Conservation (phyloP, 2,797 vertebrate species). For the Sebastes minor region DNA sequence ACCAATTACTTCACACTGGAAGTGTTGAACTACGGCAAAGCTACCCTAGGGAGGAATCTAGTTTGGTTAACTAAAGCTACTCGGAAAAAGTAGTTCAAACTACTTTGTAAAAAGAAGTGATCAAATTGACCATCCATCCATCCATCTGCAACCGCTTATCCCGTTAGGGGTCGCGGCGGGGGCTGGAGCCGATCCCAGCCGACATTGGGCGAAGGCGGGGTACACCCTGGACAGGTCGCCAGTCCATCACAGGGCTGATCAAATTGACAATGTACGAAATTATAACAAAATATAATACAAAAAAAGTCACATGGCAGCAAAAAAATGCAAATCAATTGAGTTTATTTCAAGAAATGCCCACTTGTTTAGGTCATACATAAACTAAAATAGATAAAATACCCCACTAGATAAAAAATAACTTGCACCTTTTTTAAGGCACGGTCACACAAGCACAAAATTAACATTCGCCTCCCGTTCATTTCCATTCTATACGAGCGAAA, state of each 20-base stretch:
- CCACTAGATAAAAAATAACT: too few species aligned
- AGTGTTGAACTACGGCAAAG: constrained; percentile 5
- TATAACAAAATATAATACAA: not conserved
- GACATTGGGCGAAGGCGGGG: too few species aligned
- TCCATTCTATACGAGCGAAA: too few species aligned
- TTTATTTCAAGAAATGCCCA: not conserved
- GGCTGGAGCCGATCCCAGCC: too few species aligned
- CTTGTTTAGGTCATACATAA: not conserved
- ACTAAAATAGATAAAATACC: not conserved
- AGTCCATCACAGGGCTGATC: too few species aligned
- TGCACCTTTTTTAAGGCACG: too few species aligned
- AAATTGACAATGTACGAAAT: not conserved
- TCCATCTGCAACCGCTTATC: too few species aligned
- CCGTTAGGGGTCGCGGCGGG: too few species aligned
- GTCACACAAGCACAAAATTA: too few species aligned
- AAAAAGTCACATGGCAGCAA: not conserved
- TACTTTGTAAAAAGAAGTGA: not conserved
- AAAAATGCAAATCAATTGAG: not conserved
- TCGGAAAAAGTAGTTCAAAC: not conserved
- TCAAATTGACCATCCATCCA: not conserved
- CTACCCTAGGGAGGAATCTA: not conserved
- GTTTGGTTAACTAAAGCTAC: not conserved
- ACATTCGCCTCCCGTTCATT: too few species aligned
- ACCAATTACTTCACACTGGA: constrained; percentile 26
- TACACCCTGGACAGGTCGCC: too few species aligned